Evolutionary conservation across 2,113 vertebrate species (phyloP), one percentile per base, ranked within the genome.

Genomic region (Prietella phreatophila): DNA sequence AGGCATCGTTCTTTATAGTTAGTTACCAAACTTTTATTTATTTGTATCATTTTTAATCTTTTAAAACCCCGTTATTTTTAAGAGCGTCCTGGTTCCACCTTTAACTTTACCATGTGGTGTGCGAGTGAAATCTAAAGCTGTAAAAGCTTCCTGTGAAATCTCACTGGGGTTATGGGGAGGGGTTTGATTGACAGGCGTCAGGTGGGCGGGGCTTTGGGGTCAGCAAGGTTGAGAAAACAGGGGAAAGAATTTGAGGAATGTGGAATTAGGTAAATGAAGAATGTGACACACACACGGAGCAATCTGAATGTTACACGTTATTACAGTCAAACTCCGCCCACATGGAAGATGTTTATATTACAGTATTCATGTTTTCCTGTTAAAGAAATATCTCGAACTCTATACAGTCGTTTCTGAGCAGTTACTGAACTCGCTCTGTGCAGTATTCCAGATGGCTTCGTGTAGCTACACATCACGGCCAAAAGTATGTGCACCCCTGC

Each of bases 111-210:
- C 22, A 27, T 0, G 73, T 13, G 8, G 19, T 14, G 30, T 71
- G 11, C 1, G 33, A 76, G 20, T 27, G 39, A 27, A 76, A 50
- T 42, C 17, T 65, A 30, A 33, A 47, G 33, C 15, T 80, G 11
- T 0, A 20, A 20, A 19, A 33, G 53, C 78, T 33, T 56, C 78
- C n/a, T 80, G 50, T 30, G 78, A 81, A 55, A n/a, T 53, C 76
- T 80, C 50, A 17, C 36, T 50, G 55, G 78, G 60, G 22, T 39
- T 25, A 19, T 6, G 17, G 63, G 86, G 50, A 30, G n/a, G 17
- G n/a, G 76, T 4, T 36, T 86, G 75, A 90, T 30, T 90, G 89
- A 86, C 87, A 90, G 50, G 67, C 69, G 83, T 60, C 89, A 88
- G 81, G 85, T 71, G 50, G 85, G 87, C 19, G 82, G 85, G 42